Evolutionary conservation across 2,797 vertebrate genomes (phyloP), one percentile per base, ranked within the genome.

Genomic region (Scleropages formosus): DNA sequence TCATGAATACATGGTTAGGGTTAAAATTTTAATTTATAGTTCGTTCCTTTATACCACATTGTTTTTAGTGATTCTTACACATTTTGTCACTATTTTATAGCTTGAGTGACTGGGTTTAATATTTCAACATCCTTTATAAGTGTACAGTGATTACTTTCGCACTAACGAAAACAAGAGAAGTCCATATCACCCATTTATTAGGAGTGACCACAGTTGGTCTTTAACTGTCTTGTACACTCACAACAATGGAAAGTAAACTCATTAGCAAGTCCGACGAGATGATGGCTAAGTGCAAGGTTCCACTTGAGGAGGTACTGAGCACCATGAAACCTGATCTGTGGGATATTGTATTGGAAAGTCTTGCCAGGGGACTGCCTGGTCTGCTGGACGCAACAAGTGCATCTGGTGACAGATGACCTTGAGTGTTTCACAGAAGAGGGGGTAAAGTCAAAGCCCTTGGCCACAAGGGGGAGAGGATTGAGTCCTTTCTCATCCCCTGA

Each of bases 391-490:
- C 12, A 24, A 60, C 27, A n/a, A 60, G 26, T 60, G 11, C 31
- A 9, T 72, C 49, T 39, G 16, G 73, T 75, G 64, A 75, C 63
- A 75, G 31, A 44, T 44, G 64, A 75, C 64, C 73, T 64, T 79
- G 76, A 74, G 77, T 76, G 56, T 77, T 53, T 76, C 69, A 80
- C 75, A 82, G 12, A 18, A 20, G 10, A 18, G 59, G 18, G 59
- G 18, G 20, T n/a, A 59, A n/a, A n/a, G 7, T 85, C 80, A 82
- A 77, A 72, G 75, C 78, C 77, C 77, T 44, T 63, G 73, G 77
- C 76, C 73, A 75, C 79, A 80, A 84, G 85, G 88, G 85, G 85
- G 83, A 72, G 82, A 62, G 68, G 81, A 82, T 85, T 82, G 80
- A 83, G 82, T 79, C 64, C 72, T n/a, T n/a, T 81, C 75, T 78